Percentiles rank a stretch among this genome's conserved stretches.
phyloP scores from a whole-genome alignment of 2,113 vertebrate species.

The Phoxinus phoxinus region DNA sequence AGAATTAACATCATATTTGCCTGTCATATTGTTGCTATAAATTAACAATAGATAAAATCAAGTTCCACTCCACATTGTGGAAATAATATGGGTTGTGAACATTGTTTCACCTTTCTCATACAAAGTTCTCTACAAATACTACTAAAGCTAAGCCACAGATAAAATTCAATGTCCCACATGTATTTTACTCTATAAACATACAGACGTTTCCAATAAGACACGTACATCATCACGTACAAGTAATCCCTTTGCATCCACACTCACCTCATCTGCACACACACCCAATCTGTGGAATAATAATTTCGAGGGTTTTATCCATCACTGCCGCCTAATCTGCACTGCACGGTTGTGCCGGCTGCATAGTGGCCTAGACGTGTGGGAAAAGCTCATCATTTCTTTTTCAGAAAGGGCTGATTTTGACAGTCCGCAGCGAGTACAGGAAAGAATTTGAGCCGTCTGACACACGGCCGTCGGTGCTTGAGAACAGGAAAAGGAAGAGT shows the following conservation, averaged over 20 bases:
- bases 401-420: slow-evolving; percentile 17
- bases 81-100: not conserved
- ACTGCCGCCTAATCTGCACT: slow-evolving; percentile 15
- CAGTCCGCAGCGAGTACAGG: not conserved
- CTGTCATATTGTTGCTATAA: not conserved
- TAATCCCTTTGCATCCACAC: slow-evolving; percentile 19
- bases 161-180: not conserved
- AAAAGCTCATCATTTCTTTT: not conserved
- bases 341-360: not conserved
- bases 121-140: slow-evolving; percentile 1
- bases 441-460: not conserved
- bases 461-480: not conserved
- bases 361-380: not conserved
- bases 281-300: slow-evolving; percentile 18
- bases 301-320: slow-evolving; percentile 29
- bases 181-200: not conserved
- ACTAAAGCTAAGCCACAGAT: not conserved
- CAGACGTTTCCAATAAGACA: slow-evolving; percentile 1
- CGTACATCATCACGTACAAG: not conserved
- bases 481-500: slow-evolving; percentile 46
- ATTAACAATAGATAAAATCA: not conserved
- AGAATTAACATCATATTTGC: not conserved
- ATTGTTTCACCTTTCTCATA: not conserved
- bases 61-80: not conserved
- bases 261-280: slow-evolving; percentile 42